Evolutionary conservation across 2,797 vertebrate species (phyloP), one percentile per base, ranked within the genome.

Genomic region (Sciurus vulgaris): DNA sequence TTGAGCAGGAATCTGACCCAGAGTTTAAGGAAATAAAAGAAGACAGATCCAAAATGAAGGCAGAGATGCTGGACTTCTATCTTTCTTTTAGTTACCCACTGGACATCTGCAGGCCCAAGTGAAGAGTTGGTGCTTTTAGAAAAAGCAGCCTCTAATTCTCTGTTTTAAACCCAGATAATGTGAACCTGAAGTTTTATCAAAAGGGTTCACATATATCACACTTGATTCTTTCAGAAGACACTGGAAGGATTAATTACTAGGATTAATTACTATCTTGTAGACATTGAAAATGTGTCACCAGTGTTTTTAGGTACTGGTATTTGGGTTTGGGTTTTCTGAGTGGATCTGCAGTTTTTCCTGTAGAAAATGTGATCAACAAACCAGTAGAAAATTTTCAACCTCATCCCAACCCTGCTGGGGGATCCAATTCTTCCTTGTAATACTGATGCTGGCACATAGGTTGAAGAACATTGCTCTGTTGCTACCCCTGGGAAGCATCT

Each of bases 151-250:
- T 63, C 4, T 12, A 63, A 63, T 63, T 63, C 54, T 56, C 61
- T 30, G 26, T 63, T 12, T 30, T 56, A 12, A 63, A 26, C 1
- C n/a, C 28, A 87, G 86, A 81, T 63, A 49, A n/a, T 41, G 6
- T 10, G 44, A n/a, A 76, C 2, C 59, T 89, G 35, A 76, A 74
- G 41, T 79, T 47, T 79, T 85, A 84, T 67, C 11, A 87, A 84
- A 7, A 12, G 3, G 61, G 35, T 74, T 85, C 28, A 47, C 18
- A 59, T 49, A 83, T 8, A 2, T 47, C 67, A 24, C 41, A 54
- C 18, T 84, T 49, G 35, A 56, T 87, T 94, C 51, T 73, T 38
- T 81, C 35, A 93, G 65, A 88, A 86, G 70, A 61, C 17, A 12
- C 30, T 78, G 5, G 15, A 56, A 91, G 13, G 20, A 38, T 59